Conservation (phyloP, 2,113 vertebrate species). For the Tylochromis polylepis region DNA sequence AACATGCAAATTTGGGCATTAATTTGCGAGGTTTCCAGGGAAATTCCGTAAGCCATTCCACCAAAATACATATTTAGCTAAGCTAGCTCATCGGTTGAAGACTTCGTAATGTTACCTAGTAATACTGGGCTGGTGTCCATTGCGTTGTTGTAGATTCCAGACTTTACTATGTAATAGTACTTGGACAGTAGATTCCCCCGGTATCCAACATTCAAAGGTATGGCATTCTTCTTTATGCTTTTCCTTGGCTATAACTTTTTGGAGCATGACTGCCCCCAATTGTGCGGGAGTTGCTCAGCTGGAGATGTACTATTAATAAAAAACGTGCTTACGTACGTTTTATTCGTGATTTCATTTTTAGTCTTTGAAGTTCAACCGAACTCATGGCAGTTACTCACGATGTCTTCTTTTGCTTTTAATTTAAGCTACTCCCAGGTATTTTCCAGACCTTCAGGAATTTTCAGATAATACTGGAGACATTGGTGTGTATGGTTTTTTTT, state of each 20-base stretch:
- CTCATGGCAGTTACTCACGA: not conserved
- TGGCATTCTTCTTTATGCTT: not conserved
- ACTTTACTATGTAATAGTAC: not conserved
- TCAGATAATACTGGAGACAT: not conserved
- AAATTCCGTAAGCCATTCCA: not conserved
- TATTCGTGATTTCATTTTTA: not conserved
- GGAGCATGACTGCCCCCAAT: not conserved
- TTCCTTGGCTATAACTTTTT: not conserved
- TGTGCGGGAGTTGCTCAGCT: not conserved
- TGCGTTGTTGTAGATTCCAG: not conserved
- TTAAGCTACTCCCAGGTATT: not conserved
- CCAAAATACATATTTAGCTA: not conserved
- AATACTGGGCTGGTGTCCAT: not conserved
- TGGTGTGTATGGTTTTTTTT: not conserved
- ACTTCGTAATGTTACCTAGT: conserved; percentile 20
- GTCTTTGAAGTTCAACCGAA: not conserved
- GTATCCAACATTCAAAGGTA: not conserved
- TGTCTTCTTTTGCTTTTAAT: not conserved
- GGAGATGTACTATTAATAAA: not conserved
- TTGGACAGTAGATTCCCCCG: not conserved
- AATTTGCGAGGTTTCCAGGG: not conserved
- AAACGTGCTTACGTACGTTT: not conserved
- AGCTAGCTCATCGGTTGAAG: not conserved
- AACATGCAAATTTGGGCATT: not conserved
- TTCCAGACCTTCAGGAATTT: not conserved